Evolutionary conservation across 2,888 invertebrate genomes (phyloP).

Genomic region (Heliconius ethilla): DNA sequence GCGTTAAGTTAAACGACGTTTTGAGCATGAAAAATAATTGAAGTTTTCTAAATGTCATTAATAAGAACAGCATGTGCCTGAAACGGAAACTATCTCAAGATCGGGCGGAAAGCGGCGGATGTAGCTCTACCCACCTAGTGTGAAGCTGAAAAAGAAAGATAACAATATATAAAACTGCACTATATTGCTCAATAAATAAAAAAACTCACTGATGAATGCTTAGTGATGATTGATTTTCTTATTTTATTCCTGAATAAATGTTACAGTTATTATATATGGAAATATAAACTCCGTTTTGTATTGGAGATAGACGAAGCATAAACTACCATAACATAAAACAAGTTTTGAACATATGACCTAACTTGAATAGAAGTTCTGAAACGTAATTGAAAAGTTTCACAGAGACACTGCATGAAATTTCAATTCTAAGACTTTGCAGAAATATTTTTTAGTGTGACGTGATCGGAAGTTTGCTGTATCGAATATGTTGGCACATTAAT

Average conservation of each 20-base stretch:
- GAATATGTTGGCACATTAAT: neutral
- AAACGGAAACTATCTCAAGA: neutral
- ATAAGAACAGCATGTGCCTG: too few relatives aligned
- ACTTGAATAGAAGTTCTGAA: neutral
- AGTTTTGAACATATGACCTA: neutral
- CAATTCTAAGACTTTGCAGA: neutral
- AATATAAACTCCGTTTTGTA: neutral
- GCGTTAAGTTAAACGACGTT: neutral
- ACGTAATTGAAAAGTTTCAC: conserved; percentile 11
- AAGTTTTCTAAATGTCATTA: neutral
- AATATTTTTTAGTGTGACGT: neutral
- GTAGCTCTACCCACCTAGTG: too few relatives aligned
- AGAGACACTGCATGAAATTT: conserved; percentile 14
- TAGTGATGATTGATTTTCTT: too few relatives aligned
- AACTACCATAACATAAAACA: conserved; percentile 2
- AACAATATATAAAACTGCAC: too few relatives aligned
- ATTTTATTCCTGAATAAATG: neutral
- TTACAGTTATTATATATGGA: neutral
- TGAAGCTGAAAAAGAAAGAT: too few relatives aligned
- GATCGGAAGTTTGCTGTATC: neutral
- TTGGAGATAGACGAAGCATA: neutral
- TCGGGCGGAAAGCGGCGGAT: neutral
- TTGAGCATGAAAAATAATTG: neutral
- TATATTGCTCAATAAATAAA: too few relatives aligned
- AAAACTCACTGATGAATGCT: neutral